Conservation (phyloP, 2,113 vertebrate genomes). For the Hemibagrus wyckioides region DNA sequence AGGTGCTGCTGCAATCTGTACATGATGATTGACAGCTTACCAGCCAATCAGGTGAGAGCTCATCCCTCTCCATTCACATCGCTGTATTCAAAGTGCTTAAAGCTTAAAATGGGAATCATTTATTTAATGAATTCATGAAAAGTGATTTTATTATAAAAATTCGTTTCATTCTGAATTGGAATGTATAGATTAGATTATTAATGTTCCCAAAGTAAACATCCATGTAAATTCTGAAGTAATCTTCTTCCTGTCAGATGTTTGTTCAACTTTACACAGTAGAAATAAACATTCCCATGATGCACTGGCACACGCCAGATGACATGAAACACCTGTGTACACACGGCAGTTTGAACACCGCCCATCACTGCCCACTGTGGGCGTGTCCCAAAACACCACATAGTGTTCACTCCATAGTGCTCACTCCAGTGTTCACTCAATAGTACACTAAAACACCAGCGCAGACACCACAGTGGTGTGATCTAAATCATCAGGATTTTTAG, state of each 20-base stretch:
- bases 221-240: neutral
- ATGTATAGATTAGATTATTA: neutral
- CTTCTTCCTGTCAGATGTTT: neutral
- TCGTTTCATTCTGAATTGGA: neutral
- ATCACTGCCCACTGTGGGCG: neutral
- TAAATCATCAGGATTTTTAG: neutral
- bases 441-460: neutral
- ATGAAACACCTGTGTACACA: conserved; percentile 1
- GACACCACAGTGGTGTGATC: neutral
- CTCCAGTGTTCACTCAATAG: too few relatives aligned
- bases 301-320: neutral
- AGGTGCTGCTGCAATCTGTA: neutral
- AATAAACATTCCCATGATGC: neutral
- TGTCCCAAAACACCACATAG: neutral
- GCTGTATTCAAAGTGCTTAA: too few relatives aligned
- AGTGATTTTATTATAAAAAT: neutral
- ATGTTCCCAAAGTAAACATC: neutral
- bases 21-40: neutral
- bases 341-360: neutral
- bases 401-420: neutral
- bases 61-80: neutral
- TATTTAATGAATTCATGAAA: neutral
- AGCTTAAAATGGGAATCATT: neutral
- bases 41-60: neutral
- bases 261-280: neutral